Evolutionary conservation across 2,113 vertebrate species (phyloP).

Genomic region (Chloebia gouldiae): DNA sequence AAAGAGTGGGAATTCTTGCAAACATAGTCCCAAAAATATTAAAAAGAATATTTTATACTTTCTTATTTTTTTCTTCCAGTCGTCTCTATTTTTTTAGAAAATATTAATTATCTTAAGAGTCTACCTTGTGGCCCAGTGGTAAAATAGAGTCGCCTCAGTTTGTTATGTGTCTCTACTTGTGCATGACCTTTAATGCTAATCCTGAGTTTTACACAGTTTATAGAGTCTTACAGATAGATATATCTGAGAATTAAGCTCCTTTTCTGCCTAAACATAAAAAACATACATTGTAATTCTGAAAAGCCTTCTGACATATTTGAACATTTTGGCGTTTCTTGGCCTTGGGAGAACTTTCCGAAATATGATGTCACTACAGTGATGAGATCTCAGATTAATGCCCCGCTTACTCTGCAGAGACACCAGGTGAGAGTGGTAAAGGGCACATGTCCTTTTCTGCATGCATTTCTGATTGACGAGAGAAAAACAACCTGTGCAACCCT

Average conservation of each 20-base stretch:
- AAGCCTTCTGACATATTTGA: not conserved
- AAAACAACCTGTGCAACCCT: not conserved
- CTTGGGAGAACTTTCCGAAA: not conserved
- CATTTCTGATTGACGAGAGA: not conserved
- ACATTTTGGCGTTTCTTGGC: not conserved
- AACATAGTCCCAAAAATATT: not conserved
- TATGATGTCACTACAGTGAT: not conserved
- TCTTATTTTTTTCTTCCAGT: not conserved
- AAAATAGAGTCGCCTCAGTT: not conserved
- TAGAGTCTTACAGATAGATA: not conserved
- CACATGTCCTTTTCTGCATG: not conserved
- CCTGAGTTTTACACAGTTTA: not conserved
- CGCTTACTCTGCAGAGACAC: not conserved
- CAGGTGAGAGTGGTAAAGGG: not conserved
- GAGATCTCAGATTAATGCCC: not conserved
- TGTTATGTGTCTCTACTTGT: not conserved
- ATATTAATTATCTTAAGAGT: not conserved
- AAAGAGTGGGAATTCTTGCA: not conserved
- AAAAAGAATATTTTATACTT: not conserved
- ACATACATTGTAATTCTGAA: not conserved
- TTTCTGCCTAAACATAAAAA: not conserved
- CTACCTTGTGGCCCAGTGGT: not conserved
- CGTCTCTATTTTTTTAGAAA: not conserved
- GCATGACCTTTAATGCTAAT: not conserved
- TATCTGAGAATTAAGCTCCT: not conserved